phyloP scores from a whole-genome alignment of 2,113 vertebrate genomes.

The Anser cygnoides region DNA sequence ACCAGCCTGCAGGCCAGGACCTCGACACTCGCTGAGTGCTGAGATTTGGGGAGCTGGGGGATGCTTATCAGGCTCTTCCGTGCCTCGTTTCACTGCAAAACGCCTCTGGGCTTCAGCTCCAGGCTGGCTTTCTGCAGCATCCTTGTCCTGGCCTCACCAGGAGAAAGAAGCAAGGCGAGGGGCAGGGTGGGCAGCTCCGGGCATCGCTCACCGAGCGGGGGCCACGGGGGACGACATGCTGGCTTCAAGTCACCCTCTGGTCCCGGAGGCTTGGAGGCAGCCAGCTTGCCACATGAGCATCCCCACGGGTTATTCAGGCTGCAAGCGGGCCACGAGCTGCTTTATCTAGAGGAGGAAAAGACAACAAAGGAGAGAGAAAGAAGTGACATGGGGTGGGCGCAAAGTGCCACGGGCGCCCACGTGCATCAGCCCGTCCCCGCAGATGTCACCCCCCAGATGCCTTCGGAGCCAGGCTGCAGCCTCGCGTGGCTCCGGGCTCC shows the following conservation, averaged over 20 bases:
- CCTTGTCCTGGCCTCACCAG: not conserved
- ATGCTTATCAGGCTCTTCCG: not conserved
- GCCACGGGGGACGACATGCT: not conserved
- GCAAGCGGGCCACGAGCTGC: not conserved
- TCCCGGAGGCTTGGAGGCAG: not conserved
- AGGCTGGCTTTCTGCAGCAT: conserved; percentile 25
- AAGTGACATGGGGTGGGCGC: not conserved
- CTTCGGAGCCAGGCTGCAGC: conserved; percentile 4
- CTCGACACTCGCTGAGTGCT: not conserved
- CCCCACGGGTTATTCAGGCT: not conserved
- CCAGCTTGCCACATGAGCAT: not conserved
- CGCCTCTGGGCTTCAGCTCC: not conserved
- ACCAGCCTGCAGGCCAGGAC: not conserved
- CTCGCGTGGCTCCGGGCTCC: not conserved
- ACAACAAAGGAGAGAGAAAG: not conserved
- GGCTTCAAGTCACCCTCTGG: not conserved
- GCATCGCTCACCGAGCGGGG: not conserved
- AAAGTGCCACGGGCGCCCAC: not conserved
- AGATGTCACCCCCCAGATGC: conserved; percentile 14
- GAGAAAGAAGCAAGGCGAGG: not conserved
- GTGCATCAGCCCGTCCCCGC: not conserved
- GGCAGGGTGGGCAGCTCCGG: not conserved
- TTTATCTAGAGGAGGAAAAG: conserved; percentile 22
- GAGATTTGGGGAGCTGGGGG: not conserved
- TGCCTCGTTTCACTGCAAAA: conserved; percentile 25